phyloP scores from a whole-genome alignment of 2,888 invertebrate species.

The Chymomyza amoena region DNA sequence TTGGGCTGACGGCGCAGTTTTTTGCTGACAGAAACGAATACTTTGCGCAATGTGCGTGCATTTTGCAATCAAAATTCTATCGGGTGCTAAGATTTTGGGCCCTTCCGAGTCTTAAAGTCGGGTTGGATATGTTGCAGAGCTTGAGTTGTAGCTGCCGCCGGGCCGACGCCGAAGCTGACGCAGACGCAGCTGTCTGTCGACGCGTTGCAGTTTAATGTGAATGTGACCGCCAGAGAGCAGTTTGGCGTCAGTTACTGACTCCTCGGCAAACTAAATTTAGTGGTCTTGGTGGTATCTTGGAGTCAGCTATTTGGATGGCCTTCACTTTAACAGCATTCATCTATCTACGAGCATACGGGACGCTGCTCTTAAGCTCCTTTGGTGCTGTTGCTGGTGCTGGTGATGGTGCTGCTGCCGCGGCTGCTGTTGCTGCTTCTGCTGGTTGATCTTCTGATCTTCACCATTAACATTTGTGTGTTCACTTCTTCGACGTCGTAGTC shows the following conservation, averaged over 20 bases:
- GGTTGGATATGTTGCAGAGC: constrained; percentile 21
- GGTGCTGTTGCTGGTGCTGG: constrained; percentile 17
- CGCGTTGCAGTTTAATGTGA: constrained; percentile 66
- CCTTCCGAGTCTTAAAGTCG: constrained; percentile 51
- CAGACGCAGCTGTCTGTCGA: constrained; percentile 42
- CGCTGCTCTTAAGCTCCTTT: constrained; percentile 23
- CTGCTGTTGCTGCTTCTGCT: constrained; percentile 21
- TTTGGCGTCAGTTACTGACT: constrained; percentile 29
- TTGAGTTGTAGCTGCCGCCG: constrained; percentile 31
- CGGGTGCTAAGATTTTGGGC: constrained; percentile 49
- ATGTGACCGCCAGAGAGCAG: constrained; percentile 56
- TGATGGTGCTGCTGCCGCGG: constrained; percentile 10
- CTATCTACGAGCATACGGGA: constrained; percentile 47
- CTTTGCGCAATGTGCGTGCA: constrained; percentile 5
- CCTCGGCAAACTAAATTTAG: constrained; percentile 63
- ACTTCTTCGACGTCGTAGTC: background rate
- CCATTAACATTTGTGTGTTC: constrained; percentile 19
- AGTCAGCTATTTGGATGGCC: constrained; percentile 62
- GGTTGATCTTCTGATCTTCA: constrained; percentile 52
- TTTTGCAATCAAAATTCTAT: constrained; percentile 70
- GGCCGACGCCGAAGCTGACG: constrained; percentile 32
- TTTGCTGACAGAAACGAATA: background rate
- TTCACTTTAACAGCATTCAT: constrained; percentile 71
- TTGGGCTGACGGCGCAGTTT: background rate
- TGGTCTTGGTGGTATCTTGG: constrained; percentile 26